phyloP scores from a whole-genome alignment of 2,113 vertebrate genomes.

The Podarcis raffonei region DNA sequence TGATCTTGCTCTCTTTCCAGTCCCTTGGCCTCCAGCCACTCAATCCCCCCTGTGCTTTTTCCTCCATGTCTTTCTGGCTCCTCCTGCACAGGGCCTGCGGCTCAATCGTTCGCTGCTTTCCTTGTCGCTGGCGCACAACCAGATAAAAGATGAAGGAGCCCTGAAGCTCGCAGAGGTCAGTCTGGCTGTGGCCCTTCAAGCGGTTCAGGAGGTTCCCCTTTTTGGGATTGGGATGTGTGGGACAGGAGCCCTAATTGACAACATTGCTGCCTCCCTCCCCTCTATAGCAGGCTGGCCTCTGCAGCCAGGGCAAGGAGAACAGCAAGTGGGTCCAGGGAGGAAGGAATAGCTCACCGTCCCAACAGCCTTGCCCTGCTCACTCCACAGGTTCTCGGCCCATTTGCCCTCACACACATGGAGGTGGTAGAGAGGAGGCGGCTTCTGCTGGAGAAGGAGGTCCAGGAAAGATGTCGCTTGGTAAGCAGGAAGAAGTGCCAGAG shows the following conservation, averaged over 20 bases:
- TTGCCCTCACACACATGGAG: constrained; percentile 82
- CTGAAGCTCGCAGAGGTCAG: constrained; percentile 79
- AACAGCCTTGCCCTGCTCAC: accelerated
- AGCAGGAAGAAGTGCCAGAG: background rate
- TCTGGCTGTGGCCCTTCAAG: background rate
- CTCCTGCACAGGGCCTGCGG: constrained; percentile 79
- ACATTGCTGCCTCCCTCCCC: too few species aligned
- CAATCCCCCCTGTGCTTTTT: background rate
- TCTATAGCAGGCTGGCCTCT: too few species aligned
- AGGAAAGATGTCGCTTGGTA: constrained; percentile 62
- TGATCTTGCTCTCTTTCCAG: background rate
- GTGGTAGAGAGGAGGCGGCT: constrained; percentile 82
- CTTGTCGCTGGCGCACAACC: constrained; percentile 85
- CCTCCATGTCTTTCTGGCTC: accelerated
- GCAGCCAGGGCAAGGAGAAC: background rate
- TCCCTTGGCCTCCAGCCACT: too few species aligned
- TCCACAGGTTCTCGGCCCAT: constrained; percentile 79
- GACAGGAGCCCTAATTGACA: too few species aligned
- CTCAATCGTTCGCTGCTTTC: constrained; percentile 83
- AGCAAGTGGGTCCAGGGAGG: too few species aligned
- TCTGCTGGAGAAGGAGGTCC: constrained; percentile 65
- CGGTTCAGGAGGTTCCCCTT: too few species aligned
- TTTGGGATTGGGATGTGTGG: too few species aligned
- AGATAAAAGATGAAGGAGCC: constrained; percentile 83
- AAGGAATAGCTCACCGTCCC: background rate